phyloP scores from a whole-genome alignment of 1,140 invertebrate genomes.

The Zaprionus africanus region DNA sequence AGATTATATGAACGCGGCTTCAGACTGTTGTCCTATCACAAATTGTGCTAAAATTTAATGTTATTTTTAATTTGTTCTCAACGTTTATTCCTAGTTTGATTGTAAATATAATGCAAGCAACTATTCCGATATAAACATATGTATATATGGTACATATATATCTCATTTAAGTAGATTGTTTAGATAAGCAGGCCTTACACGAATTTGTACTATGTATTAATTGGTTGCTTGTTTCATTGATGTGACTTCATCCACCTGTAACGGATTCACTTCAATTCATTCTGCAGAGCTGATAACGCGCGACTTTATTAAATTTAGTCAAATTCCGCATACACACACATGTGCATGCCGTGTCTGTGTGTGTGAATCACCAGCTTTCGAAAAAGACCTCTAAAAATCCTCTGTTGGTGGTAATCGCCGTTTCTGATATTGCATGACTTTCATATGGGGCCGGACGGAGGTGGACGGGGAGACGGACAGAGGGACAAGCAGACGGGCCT shows the following conservation, averaged over 20 bases:
- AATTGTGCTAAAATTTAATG: slow-evolving; percentile 33
- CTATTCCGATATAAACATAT: slow-evolving; percentile 12
- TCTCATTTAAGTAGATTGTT: not conserved
- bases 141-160: not conserved
- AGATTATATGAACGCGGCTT: slow-evolving; percentile 33
- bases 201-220: slow-evolving; percentile 9
- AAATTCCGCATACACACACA: not conserved
- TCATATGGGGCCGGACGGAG: not conserved
- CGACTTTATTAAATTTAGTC: not conserved
- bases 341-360: not conserved
- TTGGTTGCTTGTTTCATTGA: not conserved
- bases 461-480: not conserved
- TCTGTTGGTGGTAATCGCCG: slow-evolving; percentile 35
- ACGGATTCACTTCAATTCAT: not conserved
- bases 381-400: slow-evolving; percentile 43
- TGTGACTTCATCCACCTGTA: slow-evolving; percentile 2
- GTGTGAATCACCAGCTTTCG: slow-evolving; percentile 36
- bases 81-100: slow-evolving; percentile 40
- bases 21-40: slow-evolving; percentile 39
- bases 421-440: slow-evolving; percentile 27
- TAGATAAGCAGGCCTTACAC: not conserved
- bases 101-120: slow-evolving; percentile 48
- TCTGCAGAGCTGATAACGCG: slow-evolving; percentile 2
- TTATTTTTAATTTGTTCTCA: slow-evolving; percentile 42
- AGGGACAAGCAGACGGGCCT: not conserved